These are phyloP conservation scores for Riparia riparia DNA, from an alignment of 2,113 vertebrate genomes.

Conservation along the genomic window DNA sequence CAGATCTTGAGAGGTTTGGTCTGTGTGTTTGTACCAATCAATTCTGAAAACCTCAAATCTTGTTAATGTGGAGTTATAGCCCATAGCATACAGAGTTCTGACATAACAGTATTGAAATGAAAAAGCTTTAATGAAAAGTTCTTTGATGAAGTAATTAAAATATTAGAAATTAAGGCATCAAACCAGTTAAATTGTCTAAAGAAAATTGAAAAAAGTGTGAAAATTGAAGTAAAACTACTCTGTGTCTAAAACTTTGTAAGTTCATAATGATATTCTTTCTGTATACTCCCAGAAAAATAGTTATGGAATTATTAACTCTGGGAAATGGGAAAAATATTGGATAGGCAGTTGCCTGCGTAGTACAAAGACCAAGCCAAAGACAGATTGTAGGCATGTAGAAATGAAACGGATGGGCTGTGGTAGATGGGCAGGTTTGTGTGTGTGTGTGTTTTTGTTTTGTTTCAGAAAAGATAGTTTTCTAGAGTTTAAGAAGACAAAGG, in stretches of 20 bases:
- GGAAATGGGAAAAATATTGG: background rate
- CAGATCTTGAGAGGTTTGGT: background rate
- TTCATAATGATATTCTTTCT: background rate
- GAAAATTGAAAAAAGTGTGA: background rate
- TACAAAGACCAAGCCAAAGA: background rate
- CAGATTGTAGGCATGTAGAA: accelerated
- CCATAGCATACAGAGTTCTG: background rate
- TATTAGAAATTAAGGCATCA: constrained; percentile 22
- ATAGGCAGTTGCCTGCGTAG: background rate
- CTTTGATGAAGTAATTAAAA: constrained; percentile 41
- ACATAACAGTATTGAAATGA: background rate
- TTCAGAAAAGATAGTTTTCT: background rate
- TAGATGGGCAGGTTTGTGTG: background rate
- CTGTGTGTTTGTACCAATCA: background rate
- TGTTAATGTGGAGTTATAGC: background rate
- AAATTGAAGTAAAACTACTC: background rate
- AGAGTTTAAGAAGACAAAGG: background rate
- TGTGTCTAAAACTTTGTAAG: background rate
- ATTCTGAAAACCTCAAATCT: background rate
- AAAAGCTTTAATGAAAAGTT: constrained; percentile 10
- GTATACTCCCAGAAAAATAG: background rate
- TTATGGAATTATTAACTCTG: background rate
- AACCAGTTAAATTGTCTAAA: background rate
- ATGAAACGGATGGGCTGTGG: background rate
- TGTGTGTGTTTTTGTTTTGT: background rate